phyloP scores from a whole-genome alignment of 2,797 vertebrate species.

The Brotula barbata region DNA sequence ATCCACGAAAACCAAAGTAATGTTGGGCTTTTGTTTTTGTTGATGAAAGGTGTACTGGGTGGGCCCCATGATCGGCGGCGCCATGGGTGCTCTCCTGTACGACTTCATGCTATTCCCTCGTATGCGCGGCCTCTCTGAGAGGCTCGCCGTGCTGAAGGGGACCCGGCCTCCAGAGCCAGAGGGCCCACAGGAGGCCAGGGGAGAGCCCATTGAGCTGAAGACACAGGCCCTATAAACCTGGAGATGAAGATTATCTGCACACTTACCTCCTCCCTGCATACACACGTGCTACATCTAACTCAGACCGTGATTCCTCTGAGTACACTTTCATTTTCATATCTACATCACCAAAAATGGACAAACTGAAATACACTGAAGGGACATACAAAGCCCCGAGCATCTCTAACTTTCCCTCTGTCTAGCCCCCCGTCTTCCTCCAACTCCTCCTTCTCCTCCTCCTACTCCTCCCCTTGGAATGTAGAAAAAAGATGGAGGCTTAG shows the following conservation, averaged over 20 bases:
- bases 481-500: conserved; percentile 71
- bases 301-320: conserved; percentile 17
- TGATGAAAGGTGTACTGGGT: conserved; percentile 88
- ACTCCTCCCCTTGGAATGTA: conserved; percentile 56
- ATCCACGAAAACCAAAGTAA: too few species aligned
- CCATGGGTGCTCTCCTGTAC: conserved; percentile 87
- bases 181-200: conserved; percentile 82
- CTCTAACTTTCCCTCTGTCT: conserved; percentile 33
- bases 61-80: conserved; percentile 91
- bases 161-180: conserved; percentile 77
- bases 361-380: conserved; percentile 46
- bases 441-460: conserved; percentile 16
- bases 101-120: conserved; percentile 93
- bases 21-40: not conserved
- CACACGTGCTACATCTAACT: conserved; percentile 32
- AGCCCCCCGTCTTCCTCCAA: conserved; percentile 22
- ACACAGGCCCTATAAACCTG: conserved; percentile 86
- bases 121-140: conserved; percentile 86
- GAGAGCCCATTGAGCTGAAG: conserved; percentile 90
- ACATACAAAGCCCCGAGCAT: conserved; percentile 51
- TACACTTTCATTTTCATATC: conserved; percentile 38
- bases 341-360: conserved; percentile 61
- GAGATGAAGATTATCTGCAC: conserved; percentile 59
- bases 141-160: conserved; percentile 90
- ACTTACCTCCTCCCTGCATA: conserved; percentile 56